Percentiles rank a stretch among this genome's conserved stretches.
Conservation (phyloP, 1,140 invertebrate species). For the Triops longicaudatus region DNA sequence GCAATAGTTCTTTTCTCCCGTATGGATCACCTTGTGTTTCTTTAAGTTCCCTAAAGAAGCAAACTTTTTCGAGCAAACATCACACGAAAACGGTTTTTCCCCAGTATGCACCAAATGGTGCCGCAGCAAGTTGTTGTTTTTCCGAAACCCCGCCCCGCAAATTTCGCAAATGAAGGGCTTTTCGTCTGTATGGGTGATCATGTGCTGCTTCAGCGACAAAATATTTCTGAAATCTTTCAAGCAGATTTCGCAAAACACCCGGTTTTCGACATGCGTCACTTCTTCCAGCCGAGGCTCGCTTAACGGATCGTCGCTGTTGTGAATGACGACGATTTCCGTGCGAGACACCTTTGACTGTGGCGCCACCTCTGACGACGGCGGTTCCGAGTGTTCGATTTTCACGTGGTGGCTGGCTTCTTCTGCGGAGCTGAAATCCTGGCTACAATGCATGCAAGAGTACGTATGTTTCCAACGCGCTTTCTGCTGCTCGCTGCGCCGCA, state of each 20-base stretch:
- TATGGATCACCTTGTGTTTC: slow-evolving; percentile 33
- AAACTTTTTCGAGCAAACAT: slow-evolving; percentile 38
- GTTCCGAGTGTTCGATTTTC: background rate
- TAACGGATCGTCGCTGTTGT: background rate
- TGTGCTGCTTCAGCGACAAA: slow-evolving; percentile 52
- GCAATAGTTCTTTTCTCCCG: slow-evolving; percentile 34
- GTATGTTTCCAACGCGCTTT: slow-evolving; percentile 10
- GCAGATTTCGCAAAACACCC: slow-evolving; percentile 50
- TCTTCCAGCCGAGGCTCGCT: background rate
- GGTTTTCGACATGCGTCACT: slow-evolving; percentile 36
- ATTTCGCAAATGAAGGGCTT: slow-evolving; percentile 35
- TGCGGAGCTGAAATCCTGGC: background rate
- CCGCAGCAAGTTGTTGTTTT: slow-evolving; percentile 18
- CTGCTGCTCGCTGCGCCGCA: background rate
- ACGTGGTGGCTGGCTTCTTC: background rate
- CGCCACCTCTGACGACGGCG: background rate
- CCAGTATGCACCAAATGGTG: slow-evolving; percentile 37
- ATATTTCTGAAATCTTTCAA: slow-evolving; percentile 50
- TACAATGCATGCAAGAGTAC: background rate
- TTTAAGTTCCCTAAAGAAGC: slow-evolving; percentile 34
- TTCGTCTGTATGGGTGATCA: slow-evolving; percentile 31
- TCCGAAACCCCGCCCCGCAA: slow-evolving; percentile 26
- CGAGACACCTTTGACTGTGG: background rate
- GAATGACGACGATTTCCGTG: background rate
- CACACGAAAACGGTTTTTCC: slow-evolving; percentile 37